Evolutionary conservation across 2,113 vertebrate species (phyloP), one percentile per base, ranked within the genome.

Genomic region (Eptatretus burgeri): DNA sequence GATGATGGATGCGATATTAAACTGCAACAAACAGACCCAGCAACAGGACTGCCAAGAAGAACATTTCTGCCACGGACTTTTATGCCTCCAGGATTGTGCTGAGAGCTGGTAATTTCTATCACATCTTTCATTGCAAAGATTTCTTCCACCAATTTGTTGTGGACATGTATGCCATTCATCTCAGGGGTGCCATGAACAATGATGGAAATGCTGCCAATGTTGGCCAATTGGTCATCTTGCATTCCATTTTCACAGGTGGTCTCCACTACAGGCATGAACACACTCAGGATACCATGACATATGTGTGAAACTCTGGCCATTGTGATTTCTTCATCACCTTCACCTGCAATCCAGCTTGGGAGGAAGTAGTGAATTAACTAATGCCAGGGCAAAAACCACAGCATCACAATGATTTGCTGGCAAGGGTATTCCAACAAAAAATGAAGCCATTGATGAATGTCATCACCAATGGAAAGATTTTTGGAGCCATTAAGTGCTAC

Each of bases 311-410:
- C 56, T 9, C 9, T 60, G 56, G 56, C 56, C 9, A 11, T n/a
- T 11, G 9, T 60, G 10, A 10, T 60, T 11, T 60, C 56, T 60
- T 60, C 56, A 60, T 13, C 56, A 60, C 56, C n/a, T 13, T 60
- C 53, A 60, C 53, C 8, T 60, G 53, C 53, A 60, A 60, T 12
- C 53, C 53, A 17, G 16, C 56, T 60, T 60, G 56, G 56, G 56
- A 10, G 56, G 56, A 13, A 60, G 56, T 60, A 10, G 56, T 20
- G n/a, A 10, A 17, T 60, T 2, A 60, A 20, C 56, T 60, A 12
- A 60, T 60, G 56, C n/a, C n/a, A 60, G 56, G 56, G 9, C 56
- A 60, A 60, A 60, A 60, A 60, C 56, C 56, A 20, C 56, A 13
- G n/a, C 11, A 60, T 60, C 56, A 20, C 11, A 9, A 60, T 60